Evolutionary conservation across 2,888 invertebrate species (phyloP).

Genomic region (Phyto melanocephala): DNA sequence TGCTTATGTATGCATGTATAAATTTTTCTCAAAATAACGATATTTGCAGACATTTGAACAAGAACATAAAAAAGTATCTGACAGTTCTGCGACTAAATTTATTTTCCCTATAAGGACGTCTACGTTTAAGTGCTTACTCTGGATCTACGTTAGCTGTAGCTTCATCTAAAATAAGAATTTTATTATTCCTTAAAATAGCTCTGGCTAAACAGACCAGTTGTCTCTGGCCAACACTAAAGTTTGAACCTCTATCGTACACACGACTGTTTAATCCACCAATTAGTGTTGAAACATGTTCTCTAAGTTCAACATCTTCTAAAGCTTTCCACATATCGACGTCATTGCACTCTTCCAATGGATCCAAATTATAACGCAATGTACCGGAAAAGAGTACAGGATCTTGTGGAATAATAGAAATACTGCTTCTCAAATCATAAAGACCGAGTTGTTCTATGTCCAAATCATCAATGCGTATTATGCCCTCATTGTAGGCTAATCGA

Average conservation of each 20-base stretch:
- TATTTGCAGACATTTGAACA: too few species aligned
- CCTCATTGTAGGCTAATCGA: constrained; percentile 87
- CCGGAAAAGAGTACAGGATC: constrained; percentile 92
- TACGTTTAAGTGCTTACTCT: constrained; percentile 83
- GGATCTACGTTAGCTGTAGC: constrained; percentile 94
- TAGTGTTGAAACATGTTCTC: constrained; percentile 83
- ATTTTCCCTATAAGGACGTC: too few species aligned
- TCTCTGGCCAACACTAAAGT: constrained; percentile 92
- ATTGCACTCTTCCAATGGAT: constrained; percentile 87
- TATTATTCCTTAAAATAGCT: constrained; percentile 88
- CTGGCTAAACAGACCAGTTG: constrained; percentile 91
- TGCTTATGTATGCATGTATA: too few species aligned
- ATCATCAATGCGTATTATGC: constrained; percentile 87
- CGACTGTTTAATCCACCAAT: constrained; percentile 81
- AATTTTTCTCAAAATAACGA: too few species aligned
- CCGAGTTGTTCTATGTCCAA: constrained; percentile 84
- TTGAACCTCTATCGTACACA: constrained; percentile 87
- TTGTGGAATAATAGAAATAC: constrained; percentile 95
- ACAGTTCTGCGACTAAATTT: too few species aligned
- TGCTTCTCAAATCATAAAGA: constrained; percentile 86
- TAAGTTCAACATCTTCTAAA: constrained; percentile 87
- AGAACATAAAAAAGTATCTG: too few species aligned
- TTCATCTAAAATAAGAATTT: constrained; percentile 91
- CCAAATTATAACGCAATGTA: constrained; percentile 88
- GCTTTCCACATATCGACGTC: constrained; percentile 88